Conservation (phyloP, 2,797 vertebrate species). For the Acrocephalus scirpaceus region DNA sequence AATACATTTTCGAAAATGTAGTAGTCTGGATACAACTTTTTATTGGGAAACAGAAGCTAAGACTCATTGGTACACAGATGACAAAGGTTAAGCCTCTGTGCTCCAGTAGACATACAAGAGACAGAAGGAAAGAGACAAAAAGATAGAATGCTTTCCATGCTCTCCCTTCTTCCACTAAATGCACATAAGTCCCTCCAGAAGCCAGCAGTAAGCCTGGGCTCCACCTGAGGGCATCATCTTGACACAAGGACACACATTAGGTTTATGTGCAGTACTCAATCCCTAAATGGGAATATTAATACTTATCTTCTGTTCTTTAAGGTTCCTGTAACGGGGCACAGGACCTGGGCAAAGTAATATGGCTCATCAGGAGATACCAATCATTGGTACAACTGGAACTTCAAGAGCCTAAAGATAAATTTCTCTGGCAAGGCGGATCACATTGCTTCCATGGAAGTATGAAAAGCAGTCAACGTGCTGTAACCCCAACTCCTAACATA, state of each 20-base stretch:
- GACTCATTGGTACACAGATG: background rate
- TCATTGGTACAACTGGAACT: background rate
- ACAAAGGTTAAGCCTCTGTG: background rate
- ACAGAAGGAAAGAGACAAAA: background rate
- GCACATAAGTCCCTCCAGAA: background rate
- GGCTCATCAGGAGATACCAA: background rate
- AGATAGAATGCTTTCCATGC: background rate
- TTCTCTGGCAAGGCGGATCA: background rate
- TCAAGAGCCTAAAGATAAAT: background rate
- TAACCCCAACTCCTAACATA: background rate
- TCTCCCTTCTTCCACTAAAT: background rate
- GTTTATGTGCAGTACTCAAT: background rate
- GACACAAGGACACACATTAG: background rate
- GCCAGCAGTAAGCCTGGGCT: background rate
- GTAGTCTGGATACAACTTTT: background rate
- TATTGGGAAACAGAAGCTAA: background rate
- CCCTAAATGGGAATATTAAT: background rate
- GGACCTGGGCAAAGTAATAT: background rate
- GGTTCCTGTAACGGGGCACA: background rate
- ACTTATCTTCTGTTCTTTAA: background rate
- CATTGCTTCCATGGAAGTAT: background rate
- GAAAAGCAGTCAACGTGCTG: background rate
- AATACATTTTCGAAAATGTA: background rate
- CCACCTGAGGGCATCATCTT: conserved; percentile 26
- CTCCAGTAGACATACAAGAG: background rate